These are phyloP conservation scores for Poecilobothrus nobilitatus DNA, from an alignment of 2,888 invertebrate species.

Conservation along the genomic window DNA sequence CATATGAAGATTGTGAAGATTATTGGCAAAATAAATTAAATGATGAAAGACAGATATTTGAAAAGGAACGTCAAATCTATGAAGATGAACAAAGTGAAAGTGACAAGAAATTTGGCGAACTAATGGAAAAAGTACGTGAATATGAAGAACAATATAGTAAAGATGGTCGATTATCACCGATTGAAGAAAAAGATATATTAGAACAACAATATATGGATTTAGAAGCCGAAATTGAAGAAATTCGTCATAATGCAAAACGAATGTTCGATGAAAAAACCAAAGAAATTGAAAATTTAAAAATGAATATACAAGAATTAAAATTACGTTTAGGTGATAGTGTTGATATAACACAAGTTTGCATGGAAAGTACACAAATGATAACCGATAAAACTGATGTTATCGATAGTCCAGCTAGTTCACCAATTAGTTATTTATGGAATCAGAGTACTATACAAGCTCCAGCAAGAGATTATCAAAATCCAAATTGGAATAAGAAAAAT, in stretches of 20 bases:
- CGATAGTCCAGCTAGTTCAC: conserved; percentile 43
- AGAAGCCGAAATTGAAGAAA: conserved; percentile 58
- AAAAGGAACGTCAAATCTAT: conserved; percentile 57
- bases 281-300: conserved; percentile 49
- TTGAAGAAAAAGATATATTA: conserved; percentile 62
- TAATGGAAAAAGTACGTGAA: conserved; percentile 66
- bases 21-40: conserved; percentile 75
- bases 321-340: conserved; percentile 38
- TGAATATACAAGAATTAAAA: conserved; percentile 45
- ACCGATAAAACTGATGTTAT: conserved; percentile 22
- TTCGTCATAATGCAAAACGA: conserved; percentile 47
- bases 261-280: conserved; percentile 50
- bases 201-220: conserved; percentile 64
- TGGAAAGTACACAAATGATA: background rate
- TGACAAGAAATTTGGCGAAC: conserved; percentile 65
- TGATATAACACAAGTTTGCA: conserved; percentile 28
- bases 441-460: conserved; percentile 45
- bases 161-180: conserved; percentile 58
- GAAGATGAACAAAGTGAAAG: conserved; percentile 67
- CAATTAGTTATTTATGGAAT: conserved; percentile 46
- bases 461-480: conserved; percentile 36
- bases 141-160: conserved; percentile 67
- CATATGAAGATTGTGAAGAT: conserved; percentile 79
- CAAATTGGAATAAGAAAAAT: conserved; percentile 26
- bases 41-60: conserved; percentile 63